Evolutionary conservation across 2,888 invertebrate species (phyloP), one percentile per base, ranked within the genome.

Genomic region (Pyrgus malvae): DNA sequence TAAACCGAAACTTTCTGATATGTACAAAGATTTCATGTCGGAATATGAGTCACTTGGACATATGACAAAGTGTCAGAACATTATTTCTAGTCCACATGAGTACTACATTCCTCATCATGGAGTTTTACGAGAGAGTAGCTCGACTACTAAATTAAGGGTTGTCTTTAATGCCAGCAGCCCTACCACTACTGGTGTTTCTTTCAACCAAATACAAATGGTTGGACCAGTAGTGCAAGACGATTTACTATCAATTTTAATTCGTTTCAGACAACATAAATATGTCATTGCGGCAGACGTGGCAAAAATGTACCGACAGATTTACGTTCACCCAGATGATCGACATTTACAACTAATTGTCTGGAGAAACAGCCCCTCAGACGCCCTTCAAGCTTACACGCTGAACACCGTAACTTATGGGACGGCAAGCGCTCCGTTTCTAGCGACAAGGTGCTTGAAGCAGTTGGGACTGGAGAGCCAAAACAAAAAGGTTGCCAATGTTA

Each of bases 361-460:
- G 67, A 64, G 68, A 45, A 48, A 61, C 21, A 23, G 64, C 37
- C 17, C 59, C 0, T 37, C 35, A 0, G 21, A 55, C 3, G 51
- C 58, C 0, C 11, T 29, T 29, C 29, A 29, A 29, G 29, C 29
- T 4, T 67, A 5, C 54, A 64, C 62, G 49, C 35, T 68, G 12
- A 68, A 69, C 42, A 65, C 64, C 3, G 65, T 67, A 0, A 67
- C 63, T 1, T 67, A 66, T 29, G 68, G 66, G 9, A 66, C 65
- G 0, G 62, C 67, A 2, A 65, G 65, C 41, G 67, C 65, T 0
- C 65, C 65, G 0, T 69, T 56, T 56, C 49, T 68, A 1, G 65
- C 65, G 0, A 64, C 62, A 0, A 35, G 68, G 8, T 67, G 65
- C 33, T 57, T 68, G 1, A 49, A 57, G 2, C 66, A 68, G 21